Evolutionary conservation across 2,888 invertebrate genomes (phyloP), one percentile per base, ranked within the genome.

Genomic region (Stenotaenia linearis): DNA sequence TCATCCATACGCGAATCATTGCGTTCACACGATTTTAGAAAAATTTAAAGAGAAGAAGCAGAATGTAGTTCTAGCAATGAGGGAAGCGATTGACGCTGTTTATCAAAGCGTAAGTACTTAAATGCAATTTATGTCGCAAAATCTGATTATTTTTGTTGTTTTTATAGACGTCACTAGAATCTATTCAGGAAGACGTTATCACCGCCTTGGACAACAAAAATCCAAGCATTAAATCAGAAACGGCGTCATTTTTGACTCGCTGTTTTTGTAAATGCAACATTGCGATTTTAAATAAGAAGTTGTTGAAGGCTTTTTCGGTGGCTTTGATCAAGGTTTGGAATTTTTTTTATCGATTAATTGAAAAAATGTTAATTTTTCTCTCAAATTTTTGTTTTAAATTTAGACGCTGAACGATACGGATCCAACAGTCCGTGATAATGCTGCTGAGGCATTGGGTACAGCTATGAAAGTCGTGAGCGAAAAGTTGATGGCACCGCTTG

Each of bases 21-120:
- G 86, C 79, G 83, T 87, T 75, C 85, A 87, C 88, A 85, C 92
- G 0, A 89, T 97, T 77, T 87, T 99, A 40, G 98, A 98, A 84
- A 99, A 98, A 87, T 98, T 98, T 85, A 97, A 97, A 84, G 98
- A 99, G 86, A 98, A 97, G 89, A 99, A 99, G 84, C 89, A 92
- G 1, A 93, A 91, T 84, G 97, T 98, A 0, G 96, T 98, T 0
- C 86, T 90, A 1, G 93, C 95, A 0, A 87, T 99, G 74, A 88
- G 95, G 79, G 97, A 98, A 80, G 94, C 96, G 5, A 92, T 94
- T 25, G 98, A 98, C 88, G 94, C 94, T 45, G 91, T 95, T 23
- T 81, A 56, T 74, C 75, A 28, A 18, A 80, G 76, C 28, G 81
- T 80, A 78, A 77, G 78, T 74, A 21, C 21, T 4, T 21, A 74